Evolutionary conservation across 2,113 vertebrate genomes (phyloP).

Genomic region (Nothocercus julius): DNA sequence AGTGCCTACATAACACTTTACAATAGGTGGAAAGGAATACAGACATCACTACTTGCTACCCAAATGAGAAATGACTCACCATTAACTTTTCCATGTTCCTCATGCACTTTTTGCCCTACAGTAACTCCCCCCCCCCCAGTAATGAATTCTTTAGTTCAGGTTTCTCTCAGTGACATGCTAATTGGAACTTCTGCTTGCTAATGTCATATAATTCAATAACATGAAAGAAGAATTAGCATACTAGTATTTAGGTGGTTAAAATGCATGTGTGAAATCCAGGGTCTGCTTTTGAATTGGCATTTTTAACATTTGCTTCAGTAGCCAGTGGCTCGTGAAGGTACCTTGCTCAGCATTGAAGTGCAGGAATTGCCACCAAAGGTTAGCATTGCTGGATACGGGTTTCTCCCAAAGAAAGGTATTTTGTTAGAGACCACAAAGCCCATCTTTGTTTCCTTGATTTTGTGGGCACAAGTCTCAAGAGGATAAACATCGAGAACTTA

Average conservation of each 20-base stretch:
- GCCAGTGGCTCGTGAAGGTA: not conserved
- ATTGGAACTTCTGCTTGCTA: not conserved
- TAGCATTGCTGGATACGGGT: not conserved
- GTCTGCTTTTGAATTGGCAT: not conserved
- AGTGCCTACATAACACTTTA: slow-evolving; percentile 1
- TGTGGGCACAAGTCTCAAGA: not conserved
- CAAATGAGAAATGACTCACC: not conserved
- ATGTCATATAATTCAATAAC: not conserved
- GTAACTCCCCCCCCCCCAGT: not conserved
- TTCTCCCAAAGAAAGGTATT: not conserved
- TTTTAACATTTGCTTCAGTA: not conserved
- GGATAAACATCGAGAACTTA: not conserved
- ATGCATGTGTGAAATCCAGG: not conserved
- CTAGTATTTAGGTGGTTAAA: not conserved
- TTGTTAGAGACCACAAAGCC: not conserved
- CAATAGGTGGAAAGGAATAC: not conserved
- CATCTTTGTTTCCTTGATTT: not conserved
- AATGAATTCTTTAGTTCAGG: not conserved
- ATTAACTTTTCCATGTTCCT: not conserved
- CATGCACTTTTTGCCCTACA: not conserved
- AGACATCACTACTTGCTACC: not conserved
- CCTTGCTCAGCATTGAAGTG: not conserved
- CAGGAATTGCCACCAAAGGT: not conserved
- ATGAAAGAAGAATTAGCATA: not conserved
- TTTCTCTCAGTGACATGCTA: not conserved